Conservation (phyloP, 2,113 vertebrate species). For the Falcunculus frontatus region DNA sequence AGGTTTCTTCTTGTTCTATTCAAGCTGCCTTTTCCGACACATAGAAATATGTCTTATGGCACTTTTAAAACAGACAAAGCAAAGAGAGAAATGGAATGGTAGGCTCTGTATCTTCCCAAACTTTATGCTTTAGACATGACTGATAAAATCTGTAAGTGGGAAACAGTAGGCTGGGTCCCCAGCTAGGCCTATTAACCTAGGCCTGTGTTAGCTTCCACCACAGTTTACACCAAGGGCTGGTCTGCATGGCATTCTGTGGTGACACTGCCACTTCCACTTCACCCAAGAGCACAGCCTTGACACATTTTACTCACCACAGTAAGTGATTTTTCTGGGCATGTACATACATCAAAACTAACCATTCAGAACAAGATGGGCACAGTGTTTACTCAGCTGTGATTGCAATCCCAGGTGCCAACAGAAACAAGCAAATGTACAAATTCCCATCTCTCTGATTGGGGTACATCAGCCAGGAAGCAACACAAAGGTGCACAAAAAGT, state of each 20-base stretch:
- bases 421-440: neutral
- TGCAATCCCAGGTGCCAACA: neutral
- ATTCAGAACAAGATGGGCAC: neutral
- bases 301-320: neutral
- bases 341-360: neutral
- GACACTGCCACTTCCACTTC: neutral
- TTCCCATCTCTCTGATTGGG: neutral
- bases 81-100: neutral
- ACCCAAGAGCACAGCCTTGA: neutral
- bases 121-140: neutral
- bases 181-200: neutral
- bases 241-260: neutral
- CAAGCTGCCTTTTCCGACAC: neutral
- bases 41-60: neutral
- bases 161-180: neutral
- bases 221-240: accelerated
- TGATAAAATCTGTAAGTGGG: neutral
- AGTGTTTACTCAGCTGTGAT: neutral
- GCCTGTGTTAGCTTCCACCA: neutral
- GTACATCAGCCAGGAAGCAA: neutral
- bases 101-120: neutral
- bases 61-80: neutral
- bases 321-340: neutral
- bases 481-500: neutral
- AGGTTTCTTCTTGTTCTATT: neutral